Evolutionary conservation across 2,888 invertebrate genomes (phyloP), one percentile per base, ranked within the genome.

Genomic region (Steinernema hermaphroditum): DNA sequence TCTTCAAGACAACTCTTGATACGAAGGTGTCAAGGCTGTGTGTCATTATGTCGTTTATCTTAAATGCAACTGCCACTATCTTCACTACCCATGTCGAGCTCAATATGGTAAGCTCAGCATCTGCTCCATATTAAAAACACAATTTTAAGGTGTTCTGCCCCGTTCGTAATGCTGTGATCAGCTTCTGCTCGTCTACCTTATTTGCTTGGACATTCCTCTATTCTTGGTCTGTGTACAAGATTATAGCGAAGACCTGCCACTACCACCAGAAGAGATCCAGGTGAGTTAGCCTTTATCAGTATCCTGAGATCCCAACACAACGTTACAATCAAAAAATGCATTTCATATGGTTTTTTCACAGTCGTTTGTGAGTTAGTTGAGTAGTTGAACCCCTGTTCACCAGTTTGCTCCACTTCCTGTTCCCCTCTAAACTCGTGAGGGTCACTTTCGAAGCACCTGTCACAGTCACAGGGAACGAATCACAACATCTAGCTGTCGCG

Each of bases 161-260:
- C 0, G 78, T 81, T 8, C 78, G 84, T 22, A 84, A 83, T 34
- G 80, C 85, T 16, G 72, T 84, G 49, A 77, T 85, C 29, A 79
- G 82, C 19, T 78, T 83, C 72, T 75, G 78, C n/a, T 76, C 80
- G 2, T 77, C 75, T 4, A 74, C 82, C 37, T 78, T 82, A 16
- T 85, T 84, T 69, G 78, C 81, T 2, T 85, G 84, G 84, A 76
- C 83, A n/a, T 83, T 85, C 78, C 74, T 85, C 37, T 83, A 82
- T 72, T 76, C 79, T 4, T 75, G 81, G 8, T 78, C 80, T 72
- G 77, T 82, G 41, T 82, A 82, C 74, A 62, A 62, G n/a, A 62
- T 62, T 16, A 62, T 62, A 4, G 29, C 62, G 1, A 62, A 62
- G 62, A 62, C 62, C 2, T 62, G 62, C 14, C 27, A 62, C 29